These are phyloP conservation scores for Tragulus kanchil DNA, from an alignment of 2,113 vertebrate species.

Conservation along the genomic window DNA sequence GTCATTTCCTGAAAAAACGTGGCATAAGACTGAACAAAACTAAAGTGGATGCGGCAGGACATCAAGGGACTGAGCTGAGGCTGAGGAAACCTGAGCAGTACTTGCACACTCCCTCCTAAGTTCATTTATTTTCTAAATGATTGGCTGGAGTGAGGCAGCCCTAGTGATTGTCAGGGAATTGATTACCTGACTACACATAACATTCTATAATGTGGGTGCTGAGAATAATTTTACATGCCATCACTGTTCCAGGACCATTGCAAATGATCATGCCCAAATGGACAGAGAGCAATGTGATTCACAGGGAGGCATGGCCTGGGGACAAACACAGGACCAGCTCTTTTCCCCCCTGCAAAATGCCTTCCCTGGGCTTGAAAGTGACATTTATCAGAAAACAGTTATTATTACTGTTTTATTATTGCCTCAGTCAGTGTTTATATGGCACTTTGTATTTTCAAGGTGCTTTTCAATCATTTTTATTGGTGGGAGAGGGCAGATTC, in stretches of 20 bases:
- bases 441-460: constrained; percentile 82
- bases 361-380: constrained; percentile 71
- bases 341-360: constrained; percentile 61
- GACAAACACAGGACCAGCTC: constrained; percentile 52
- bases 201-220: constrained; percentile 40
- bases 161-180: constrained; percentile 60
- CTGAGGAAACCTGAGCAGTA: not conserved
- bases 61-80: not conserved
- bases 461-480: constrained; percentile 83
- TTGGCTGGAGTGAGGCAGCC: constrained; percentile 59
- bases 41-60: not conserved
- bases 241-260: constrained; percentile 72
- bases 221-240: constrained; percentile 72
- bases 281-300: constrained; percentile 65
- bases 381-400: constrained; percentile 81
- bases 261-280: constrained; percentile 61
- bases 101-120: not conserved
- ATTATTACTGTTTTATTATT: constrained; percentile 83
- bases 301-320: constrained; percentile 42
- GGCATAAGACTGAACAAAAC: not conserved
- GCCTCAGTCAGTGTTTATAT: constrained; percentile 83
- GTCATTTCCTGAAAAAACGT: not conserved
- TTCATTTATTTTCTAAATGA: constrained; percentile 72
- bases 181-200: constrained; percentile 68
- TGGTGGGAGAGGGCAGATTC: constrained; percentile 68